Conservation (phyloP, 2,888 invertebrate species). For the Rhaphigaster nebulosa region DNA sequence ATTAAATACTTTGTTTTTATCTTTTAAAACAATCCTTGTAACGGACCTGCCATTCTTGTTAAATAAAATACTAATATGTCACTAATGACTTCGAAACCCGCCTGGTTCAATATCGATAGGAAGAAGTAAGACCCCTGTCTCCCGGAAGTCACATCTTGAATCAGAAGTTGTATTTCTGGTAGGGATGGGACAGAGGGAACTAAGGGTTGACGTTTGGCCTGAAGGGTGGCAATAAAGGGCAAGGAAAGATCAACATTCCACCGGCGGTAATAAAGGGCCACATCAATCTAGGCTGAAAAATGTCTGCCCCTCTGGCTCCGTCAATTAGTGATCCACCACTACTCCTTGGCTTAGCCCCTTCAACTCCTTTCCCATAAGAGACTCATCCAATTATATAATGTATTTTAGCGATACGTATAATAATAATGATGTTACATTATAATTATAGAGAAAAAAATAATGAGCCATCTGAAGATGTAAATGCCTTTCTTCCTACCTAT, state of each 20-base stretch:
- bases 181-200: background rate
- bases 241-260: conserved; percentile 48
- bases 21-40: no score
- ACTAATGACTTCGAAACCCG: no score
- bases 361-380: background rate
- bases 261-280: conserved; percentile 30
- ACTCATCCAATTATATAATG: background rate
- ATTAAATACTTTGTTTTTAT: no score
- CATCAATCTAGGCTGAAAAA: conserved; percentile 44
- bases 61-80: no score
- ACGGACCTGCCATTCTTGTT: no score
- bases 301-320: conserved; percentile 39
- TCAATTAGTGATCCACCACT: conserved; percentile 43
- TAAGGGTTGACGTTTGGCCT: conserved; percentile 29
- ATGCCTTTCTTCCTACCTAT: no score
- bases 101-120: background rate
- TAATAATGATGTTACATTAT: background rate
- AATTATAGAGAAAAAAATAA: no score
- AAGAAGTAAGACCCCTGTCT: background rate
- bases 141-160: background rate
- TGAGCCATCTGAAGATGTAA: no score
- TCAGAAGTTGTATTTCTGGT: conserved; percentile 20
- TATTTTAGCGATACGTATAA: background rate
- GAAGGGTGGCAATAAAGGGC: conserved; percentile 41
- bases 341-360: background rate